phyloP scores from a whole-genome alignment of 2,888 invertebrate genomes.

The Nysson spinosus region DNA sequence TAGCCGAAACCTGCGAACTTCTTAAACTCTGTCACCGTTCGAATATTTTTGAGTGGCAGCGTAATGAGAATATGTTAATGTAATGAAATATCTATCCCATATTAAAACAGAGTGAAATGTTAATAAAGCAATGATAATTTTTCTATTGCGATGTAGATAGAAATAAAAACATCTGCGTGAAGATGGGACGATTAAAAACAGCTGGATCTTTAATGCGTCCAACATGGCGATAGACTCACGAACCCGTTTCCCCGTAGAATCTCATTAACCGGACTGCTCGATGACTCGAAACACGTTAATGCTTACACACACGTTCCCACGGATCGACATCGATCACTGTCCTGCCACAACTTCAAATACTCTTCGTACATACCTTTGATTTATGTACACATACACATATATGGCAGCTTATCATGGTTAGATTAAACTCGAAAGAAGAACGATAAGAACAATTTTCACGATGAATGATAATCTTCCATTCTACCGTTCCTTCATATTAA shows the following conservation, averaged over 20 bases:
- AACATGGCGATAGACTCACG: slow-evolving; percentile 5
- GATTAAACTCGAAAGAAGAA: slow-evolving; percentile 5
- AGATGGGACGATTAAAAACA: slow-evolving; percentile 16
- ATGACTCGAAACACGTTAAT: slow-evolving; percentile 49
- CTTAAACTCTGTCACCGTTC: no score
- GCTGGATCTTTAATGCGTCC: slow-evolving; percentile 22
- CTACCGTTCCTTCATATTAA: background rate
- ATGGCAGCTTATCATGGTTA: background rate
- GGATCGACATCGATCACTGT: slow-evolving; percentile 52
- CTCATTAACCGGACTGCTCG: slow-evolving; percentile 48
- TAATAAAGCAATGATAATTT: background rate
- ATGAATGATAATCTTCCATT: background rate
- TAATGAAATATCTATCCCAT: no score
- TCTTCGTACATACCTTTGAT: slow-evolving; percentile 25
- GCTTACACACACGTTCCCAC: slow-evolving; percentile 29
- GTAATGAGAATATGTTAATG: no score
- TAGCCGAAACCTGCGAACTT: no score
- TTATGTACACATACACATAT: slow-evolving; percentile 26
- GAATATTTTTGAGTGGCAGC: no score
- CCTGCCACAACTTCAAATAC: slow-evolving; percentile 32
- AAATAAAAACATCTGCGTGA: background rate
- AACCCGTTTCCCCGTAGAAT: slow-evolving; percentile 35
- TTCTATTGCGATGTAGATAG: background rate
- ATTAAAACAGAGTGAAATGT: no score
- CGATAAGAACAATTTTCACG: background rate